A percentile compares a stretch with the other conserved stretches of the same genome.
Evolutionary conservation across 2,888 invertebrate genomes (phyloP).

Genomic region (Melipona beecheii): DNA sequence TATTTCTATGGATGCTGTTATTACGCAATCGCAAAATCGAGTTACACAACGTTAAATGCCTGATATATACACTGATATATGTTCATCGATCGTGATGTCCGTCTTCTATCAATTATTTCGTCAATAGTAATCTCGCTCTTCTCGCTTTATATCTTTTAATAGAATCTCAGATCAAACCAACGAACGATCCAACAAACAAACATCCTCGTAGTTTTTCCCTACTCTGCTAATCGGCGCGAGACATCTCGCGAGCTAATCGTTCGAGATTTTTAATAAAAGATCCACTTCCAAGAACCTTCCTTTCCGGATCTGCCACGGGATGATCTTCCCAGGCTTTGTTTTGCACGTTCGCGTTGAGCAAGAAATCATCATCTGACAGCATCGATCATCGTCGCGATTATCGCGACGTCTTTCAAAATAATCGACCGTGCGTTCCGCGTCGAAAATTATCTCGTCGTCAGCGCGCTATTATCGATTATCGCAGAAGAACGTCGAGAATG

Average conservation of each 20-base stretch:
- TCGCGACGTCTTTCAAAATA: slow-evolving; percentile 17
- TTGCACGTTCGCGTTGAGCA: not conserved
- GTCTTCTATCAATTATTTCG: too few relatives aligned
- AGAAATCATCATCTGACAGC: slow-evolving; percentile 29
- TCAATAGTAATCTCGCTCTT: too few relatives aligned
- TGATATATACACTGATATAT: not conserved
- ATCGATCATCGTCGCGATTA: slow-evolving; percentile 43
- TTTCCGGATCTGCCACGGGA: not conserved
- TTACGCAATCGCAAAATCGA: slow-evolving; percentile 34
- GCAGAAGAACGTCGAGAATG: not conserved
- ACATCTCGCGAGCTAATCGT: not conserved
- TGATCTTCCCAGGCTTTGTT: not conserved
- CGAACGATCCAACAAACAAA: not conserved
- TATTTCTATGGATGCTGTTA: slow-evolving; percentile 17
- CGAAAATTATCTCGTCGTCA: not conserved
- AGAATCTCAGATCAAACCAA: not conserved
- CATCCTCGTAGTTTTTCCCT: not conserved
- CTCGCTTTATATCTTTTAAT: not conserved
- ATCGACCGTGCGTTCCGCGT: not conserved
- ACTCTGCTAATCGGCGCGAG: not conserved
- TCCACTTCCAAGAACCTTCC: slow-evolving; percentile 12
- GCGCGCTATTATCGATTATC: slow-evolving; percentile 10
- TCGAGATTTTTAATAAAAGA: not conserved
- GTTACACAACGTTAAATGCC: not conserved
- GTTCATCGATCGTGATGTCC: not conserved